Evolutionary conservation across 2,888 invertebrate species (phyloP).

Genomic region (Panzeria rudis): DNA sequence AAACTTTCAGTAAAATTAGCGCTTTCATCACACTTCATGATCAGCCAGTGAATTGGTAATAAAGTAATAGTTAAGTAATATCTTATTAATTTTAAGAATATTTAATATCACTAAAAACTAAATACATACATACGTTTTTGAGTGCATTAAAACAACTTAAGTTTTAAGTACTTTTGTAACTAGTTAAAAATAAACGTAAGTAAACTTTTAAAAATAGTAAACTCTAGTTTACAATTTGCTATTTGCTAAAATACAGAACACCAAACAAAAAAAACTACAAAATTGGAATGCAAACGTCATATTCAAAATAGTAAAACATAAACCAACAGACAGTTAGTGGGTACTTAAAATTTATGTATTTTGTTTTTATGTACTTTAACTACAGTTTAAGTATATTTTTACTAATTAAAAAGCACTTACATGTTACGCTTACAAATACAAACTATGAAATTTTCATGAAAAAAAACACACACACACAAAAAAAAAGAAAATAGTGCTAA

Average conservation of each 20-base stretch:
- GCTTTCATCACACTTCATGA: background rate
- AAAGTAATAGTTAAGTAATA: background rate
- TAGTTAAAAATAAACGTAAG: slow-evolving; percentile 43
- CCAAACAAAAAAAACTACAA: background rate
- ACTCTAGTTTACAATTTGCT: slow-evolving; percentile 26
- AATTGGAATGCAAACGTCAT: slow-evolving; percentile 13
- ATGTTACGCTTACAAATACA: slow-evolving; percentile 62
- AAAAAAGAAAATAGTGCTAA: slow-evolving; percentile 44
- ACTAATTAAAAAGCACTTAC: slow-evolving; percentile 71
- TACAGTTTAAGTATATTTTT: slow-evolving; percentile 68
- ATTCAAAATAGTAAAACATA: slow-evolving; percentile 4
- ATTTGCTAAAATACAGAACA: background rate
- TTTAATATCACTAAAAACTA: slow-evolving; percentile 36
- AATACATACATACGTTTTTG: slow-evolving; percentile 9
- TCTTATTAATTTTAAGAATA: slow-evolving; percentile 36
- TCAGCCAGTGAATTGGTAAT: slow-evolving; percentile 9
- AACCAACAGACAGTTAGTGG: slow-evolving; percentile 20
- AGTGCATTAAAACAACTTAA: slow-evolving; percentile 32
- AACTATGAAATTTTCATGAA: slow-evolving; percentile 48
- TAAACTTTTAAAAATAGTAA: slow-evolving; percentile 6
- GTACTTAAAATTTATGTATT: slow-evolving; percentile 61
- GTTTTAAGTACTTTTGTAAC: slow-evolving; percentile 54
- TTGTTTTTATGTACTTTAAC: slow-evolving; percentile 64
- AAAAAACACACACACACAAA: background rate
- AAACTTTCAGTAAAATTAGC: background rate